Evolutionary conservation across 2,888 invertebrate genomes (phyloP), one percentile per base, ranked within the genome.

Genomic region (Cantharis lateralis): DNA sequence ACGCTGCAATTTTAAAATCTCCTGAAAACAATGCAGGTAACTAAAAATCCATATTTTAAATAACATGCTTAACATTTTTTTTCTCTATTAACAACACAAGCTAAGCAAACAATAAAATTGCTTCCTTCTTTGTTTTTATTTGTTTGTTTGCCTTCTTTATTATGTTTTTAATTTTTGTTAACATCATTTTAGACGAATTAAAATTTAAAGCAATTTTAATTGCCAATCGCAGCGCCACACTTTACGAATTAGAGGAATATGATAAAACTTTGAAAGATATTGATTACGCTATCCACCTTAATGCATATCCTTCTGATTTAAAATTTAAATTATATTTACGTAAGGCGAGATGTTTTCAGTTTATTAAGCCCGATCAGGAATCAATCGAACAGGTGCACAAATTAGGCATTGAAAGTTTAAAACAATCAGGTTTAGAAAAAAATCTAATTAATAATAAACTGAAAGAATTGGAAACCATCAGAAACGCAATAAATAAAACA

Each of bases 141-240:
- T 28, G 1, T 28, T 28, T 28, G 0, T 3, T 28, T 28, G 11
- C 28, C 28, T 32, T 32, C 13, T 32, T 32, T 2, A 32, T 24
- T 11, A 32, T 13, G 32, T 32, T 32, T 28, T 32, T 32, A 32
- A 32, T 32, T 32, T 32, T 13, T 28, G 28, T 10, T 26, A 26
- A 28, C 3, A 11, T 63, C 62, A 71, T 48, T 71, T 62, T 61
- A 66, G 63, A 64, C 32, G 62, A 61, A 32, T 11, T 64, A 79
- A 85, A 85, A 81, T 93, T 95, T 72, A 86, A 93, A 3, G 90
- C 94, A 0, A 91, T 95, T 62, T 89, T 94, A 5, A 89, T 94
- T 81, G 95, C 95, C 0, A 96, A 96, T 86, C 91, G 96, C 10
- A 96, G 96, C 28, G 96, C 96, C 0, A 91, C 94, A 0, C 89